Percentiles rank a stretch among this genome's conserved stretches.
These are phyloP conservation scores for Drosophila subobscura DNA, from an alignment of 1,140 invertebrate genomes.

Conservation along the genomic window DNA sequence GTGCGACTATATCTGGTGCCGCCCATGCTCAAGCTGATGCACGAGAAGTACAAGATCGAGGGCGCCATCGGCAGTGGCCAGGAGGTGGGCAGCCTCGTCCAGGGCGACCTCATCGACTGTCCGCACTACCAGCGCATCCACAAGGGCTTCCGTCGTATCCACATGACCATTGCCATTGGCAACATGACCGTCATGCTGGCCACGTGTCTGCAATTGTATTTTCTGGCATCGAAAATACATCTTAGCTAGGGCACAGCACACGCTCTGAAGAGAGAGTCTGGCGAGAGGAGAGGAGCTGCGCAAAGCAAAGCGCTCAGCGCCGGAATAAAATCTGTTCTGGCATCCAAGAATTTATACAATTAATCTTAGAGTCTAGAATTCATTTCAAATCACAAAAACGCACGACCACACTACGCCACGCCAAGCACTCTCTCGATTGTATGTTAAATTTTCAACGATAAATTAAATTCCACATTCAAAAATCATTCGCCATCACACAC, in stretches of 20 bases:
- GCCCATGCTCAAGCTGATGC: constrained; percentile 86
- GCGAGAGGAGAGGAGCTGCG: too few species aligned
- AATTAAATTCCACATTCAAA: constrained; percentile 65
- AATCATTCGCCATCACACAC: constrained; percentile 40
- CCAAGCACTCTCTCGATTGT: constrained; percentile 18
- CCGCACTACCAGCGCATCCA: constrained; percentile 88
- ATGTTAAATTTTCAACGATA: constrained; percentile 60
- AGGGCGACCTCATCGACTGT: constrained; percentile 86
- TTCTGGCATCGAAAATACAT: constrained; percentile 87
- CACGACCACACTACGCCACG: constrained; percentile 13
- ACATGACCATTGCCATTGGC: constrained; percentile 88
- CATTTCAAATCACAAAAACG: constrained; percentile 5
- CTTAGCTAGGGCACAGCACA: constrained; percentile 65
- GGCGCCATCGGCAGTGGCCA: constrained; percentile 88
- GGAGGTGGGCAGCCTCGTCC: constrained; percentile 87
- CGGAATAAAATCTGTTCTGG: too few species aligned
- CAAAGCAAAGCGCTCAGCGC: too few species aligned
- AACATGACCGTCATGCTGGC: constrained; percentile 88
- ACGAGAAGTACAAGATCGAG: constrained; percentile 87
- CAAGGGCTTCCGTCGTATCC: constrained; percentile 86
- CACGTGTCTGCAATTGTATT: constrained; percentile 88
- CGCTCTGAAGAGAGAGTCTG: constrained; percentile 13
- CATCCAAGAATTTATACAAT: constrained; percentile 15
- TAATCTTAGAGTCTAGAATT: constrained; percentile 49
- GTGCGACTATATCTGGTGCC: constrained; percentile 88